Conservation (phyloP, 2,113 vertebrate genomes). For the Mirza zaza region DNA sequence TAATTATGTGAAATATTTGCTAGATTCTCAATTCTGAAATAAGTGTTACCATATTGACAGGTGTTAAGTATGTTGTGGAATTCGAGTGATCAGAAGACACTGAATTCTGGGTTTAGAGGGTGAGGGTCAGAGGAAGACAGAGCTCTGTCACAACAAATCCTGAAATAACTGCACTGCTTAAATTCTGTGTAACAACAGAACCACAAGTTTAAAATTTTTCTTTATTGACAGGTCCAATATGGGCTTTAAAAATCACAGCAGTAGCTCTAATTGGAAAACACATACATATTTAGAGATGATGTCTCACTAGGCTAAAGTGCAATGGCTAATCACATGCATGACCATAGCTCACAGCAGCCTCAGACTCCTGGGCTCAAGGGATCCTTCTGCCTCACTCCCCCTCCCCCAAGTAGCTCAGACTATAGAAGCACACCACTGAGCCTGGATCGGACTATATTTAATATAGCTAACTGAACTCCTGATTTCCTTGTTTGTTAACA, state of each 20-base stretch:
- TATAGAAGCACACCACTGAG: no score
- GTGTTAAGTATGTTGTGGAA: not conserved
- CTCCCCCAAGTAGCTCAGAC: no score
- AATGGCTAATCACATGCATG: no score
- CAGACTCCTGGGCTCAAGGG: no score
- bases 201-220: not conserved
- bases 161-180: not conserved
- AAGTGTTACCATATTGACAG: not conserved
- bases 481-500: not conserved
- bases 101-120: not conserved
- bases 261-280: not conserved
- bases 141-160: not conserved
- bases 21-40: not conserved
- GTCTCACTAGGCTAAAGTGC: no score
- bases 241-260: conserved; percentile 14
- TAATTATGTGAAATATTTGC: not conserved
- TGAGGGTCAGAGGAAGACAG: not conserved
- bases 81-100: not conserved
- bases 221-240: not conserved
- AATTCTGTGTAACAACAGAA: not conserved
- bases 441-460: not conserved
- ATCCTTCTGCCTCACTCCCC: no score
- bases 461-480: not conserved
- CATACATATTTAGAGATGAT: no score
- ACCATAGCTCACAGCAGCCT: no score